Base-by-base conservation (phyloP, 1,140 invertebrate genomes). In the Notospermus geniculatus region DNA sequence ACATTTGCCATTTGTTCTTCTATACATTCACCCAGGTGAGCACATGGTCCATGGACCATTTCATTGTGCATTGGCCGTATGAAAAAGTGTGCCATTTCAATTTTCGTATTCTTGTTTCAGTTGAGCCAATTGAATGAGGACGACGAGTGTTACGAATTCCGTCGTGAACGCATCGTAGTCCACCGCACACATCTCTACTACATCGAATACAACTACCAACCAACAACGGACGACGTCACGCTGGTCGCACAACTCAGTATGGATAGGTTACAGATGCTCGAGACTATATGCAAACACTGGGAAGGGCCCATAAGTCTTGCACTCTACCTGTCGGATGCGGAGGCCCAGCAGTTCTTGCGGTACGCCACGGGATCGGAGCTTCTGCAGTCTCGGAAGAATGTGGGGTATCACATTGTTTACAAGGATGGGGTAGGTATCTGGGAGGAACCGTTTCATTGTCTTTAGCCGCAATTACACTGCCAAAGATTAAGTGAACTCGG, bases 401-500 rank as follows among this genome's bases (percentile, higher is more conserved):
- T 96, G 65, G 92, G 90, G 17, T 97, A 94, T 80, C 93, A 97
- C 82, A 85, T 95, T 22, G 92, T 96, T 11, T 96, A 93, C 74
- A 92, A 92, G 82, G 90, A 95, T 81, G 92, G 92, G 69, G 88
- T 90, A 79, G 79, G 85, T 68, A n/a, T n/a, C n/a, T n/a, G n/a
- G n/a, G n/a, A n/a, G n/a, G n/a, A n/a, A n/a, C n/a, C n/a, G n/a
- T n/a, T n/a, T n/a, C n/a, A n/a, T n/a, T n/a, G n/a, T n/a, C n/a
- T n/a, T n/a, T n/a, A n/a, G n/a, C n/a, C n/a, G n/a, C n/a, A n/a
- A n/a, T n/a, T n/a, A n/a, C n/a, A n/a, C n/a, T n/a, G n/a, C n/a
- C n/a, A n/a, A n/a, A n/a, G n/a, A n/a, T n/a, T n/a, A n/a, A n/a
- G n/a, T n/a, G n/a, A n/a, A n/a, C n/a, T n/a, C n/a, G n/a, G n/a